Conservation (phyloP, 1,140 invertebrate species). For the Dreissena polymorpha region DNA sequence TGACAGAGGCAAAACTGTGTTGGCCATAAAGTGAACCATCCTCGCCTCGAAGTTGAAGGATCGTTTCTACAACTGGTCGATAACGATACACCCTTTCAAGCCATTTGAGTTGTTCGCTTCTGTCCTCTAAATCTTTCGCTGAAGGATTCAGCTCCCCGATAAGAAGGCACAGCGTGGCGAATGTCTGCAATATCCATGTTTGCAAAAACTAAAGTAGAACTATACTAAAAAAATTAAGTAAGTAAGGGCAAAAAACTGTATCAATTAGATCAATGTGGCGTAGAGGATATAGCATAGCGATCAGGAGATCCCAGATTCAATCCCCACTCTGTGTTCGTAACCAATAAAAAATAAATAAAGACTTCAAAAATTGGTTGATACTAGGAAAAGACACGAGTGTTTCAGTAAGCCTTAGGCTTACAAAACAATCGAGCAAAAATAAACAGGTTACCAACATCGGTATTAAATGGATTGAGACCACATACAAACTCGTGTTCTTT, state of each 20-base stretch:
- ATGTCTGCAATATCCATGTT: constrained; percentile 28
- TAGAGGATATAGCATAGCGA: too few species aligned
- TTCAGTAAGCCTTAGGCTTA: not conserved
- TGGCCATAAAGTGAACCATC: constrained; percentile 22
- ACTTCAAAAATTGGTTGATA: not conserved
- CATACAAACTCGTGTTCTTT: constrained; percentile 42
- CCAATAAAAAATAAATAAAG: not conserved
- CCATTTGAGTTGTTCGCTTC: constrained; percentile 12
- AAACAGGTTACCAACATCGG: not conserved
- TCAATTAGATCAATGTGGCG: too few species aligned
- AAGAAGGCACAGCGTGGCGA: constrained; percentile 36
- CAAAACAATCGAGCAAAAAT: not conserved
- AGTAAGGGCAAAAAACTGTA: too few species aligned
- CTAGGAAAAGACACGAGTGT: not conserved
- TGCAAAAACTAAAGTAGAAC: too few species aligned
- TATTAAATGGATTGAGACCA: not conserved
- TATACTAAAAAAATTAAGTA: too few species aligned
- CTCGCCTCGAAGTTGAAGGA: constrained; percentile 28
- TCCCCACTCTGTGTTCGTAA: too few species aligned
- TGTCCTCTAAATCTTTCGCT: constrained; percentile 9
- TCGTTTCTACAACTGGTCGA: constrained; percentile 45
- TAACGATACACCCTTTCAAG: constrained; percentile 39
- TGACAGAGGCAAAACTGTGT: constrained; percentile 29
- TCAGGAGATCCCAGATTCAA: too few species aligned
- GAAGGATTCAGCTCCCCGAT: constrained; percentile 25